phyloP scores from a whole-genome alignment of 2,797 vertebrate genomes.

The Nasua narica region DNA sequence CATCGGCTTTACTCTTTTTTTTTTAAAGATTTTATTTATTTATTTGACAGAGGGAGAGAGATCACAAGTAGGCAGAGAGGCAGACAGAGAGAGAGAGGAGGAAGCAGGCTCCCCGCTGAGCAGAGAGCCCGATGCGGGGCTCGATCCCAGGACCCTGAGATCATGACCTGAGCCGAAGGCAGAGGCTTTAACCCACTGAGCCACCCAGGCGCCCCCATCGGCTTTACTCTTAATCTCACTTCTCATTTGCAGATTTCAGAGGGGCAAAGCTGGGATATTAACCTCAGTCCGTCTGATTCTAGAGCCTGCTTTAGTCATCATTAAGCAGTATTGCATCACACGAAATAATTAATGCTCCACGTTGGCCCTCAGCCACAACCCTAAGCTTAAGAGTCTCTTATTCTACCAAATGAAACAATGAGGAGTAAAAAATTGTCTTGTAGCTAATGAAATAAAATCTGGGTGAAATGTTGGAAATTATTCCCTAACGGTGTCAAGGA shows the following conservation, averaged over 20 bases:
- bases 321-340: neutral
- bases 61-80: too few species aligned
- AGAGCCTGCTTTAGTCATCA: neutral
- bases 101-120: neutral
- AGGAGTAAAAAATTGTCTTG: neutral
- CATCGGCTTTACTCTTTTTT: neutral
- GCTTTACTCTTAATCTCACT: neutral
- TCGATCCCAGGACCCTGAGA: neutral
- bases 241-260: neutral
- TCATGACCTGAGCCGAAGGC: neutral
- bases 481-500: neutral
- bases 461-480: neutral
- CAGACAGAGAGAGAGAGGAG: neutral
- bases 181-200: rapidly evolving
- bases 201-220: neutral
- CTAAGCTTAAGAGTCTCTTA: neutral
- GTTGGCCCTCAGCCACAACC: neutral
- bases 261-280: neutral
- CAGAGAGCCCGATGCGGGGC: rapidly evolving
- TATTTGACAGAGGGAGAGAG: too few species aligned
- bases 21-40: too few species aligned
- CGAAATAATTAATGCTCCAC: neutral
- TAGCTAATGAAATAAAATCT: neutral
- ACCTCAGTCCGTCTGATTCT: neutral
- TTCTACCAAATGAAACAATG: neutral